Evolutionary conservation across 2,113 vertebrate species (phyloP).

Genomic region (Procapra przewalskii): DNA sequence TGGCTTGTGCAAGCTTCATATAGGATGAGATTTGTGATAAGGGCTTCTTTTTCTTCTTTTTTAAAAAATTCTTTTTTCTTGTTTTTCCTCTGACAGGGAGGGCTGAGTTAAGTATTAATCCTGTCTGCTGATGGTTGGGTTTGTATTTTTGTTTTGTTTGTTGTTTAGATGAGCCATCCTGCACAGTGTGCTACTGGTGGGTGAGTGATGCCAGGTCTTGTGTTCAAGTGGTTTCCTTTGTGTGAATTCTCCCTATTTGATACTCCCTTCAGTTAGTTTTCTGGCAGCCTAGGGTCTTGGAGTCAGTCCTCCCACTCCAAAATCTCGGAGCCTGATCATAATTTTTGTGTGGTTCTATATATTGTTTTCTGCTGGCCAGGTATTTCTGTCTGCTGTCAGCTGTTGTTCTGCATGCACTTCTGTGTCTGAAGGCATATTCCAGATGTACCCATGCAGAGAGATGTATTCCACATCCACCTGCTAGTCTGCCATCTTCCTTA

Average conservation of each 20-base stretch:
- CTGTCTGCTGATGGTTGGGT: background rate
- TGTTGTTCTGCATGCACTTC: background rate
- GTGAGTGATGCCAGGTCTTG: background rate
- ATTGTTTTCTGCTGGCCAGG: background rate
- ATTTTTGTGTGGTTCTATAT: background rate
- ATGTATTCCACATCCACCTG: background rate
- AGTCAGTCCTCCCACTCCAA: background rate
- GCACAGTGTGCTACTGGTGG: background rate
- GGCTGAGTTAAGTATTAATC: background rate
- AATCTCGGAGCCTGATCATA: background rate
- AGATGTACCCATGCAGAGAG: background rate
- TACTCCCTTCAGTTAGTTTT: background rate
- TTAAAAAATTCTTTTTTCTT: too few relatives aligned
- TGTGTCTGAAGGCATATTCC: background rate
- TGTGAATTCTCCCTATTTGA: background rate
- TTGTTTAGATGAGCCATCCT: rapidly evolving
- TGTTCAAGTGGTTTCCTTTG: background rate
- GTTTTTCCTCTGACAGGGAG: background rate
- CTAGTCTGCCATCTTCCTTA: background rate
- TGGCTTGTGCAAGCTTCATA: background rate
- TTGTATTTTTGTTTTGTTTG: background rate
- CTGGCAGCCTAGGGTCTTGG: background rate
- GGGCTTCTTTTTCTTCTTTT: too few relatives aligned
- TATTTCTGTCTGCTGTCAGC: background rate
- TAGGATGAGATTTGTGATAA: background rate